A percentile compares a stretch with the other conserved stretches of the same genome.
These are phyloP conservation scores for Iguana delicatissima DNA, from an alignment of 2,797 vertebrate genomes.

Conservation along the genomic window DNA sequence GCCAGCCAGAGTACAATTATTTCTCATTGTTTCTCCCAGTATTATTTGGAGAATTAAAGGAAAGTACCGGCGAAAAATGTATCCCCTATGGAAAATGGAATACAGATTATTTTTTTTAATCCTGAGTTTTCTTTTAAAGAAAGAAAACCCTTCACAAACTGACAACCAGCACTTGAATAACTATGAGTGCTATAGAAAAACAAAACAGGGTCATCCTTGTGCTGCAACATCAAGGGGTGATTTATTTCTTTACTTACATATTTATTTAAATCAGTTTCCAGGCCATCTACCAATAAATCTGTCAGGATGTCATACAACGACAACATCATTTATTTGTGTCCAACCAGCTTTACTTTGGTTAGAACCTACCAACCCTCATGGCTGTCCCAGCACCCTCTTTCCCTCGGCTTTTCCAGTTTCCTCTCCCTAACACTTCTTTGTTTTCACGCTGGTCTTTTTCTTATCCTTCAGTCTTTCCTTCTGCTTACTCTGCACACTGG, in stretches of 20 bases:
- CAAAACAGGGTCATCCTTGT: not conserved
- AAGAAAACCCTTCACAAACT: too few relatives aligned
- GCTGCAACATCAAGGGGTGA: not conserved
- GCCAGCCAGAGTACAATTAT: not conserved
- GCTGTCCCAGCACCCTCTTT: too few relatives aligned
- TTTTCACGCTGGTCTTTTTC: too few relatives aligned
- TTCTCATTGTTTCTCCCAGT: not conserved
- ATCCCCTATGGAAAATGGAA: not conserved
- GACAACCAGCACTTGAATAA: not conserved
- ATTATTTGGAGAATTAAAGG: too few relatives aligned
- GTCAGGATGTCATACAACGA: not conserved
- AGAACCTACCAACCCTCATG: too few relatives aligned
- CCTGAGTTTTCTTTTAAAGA: not conserved
- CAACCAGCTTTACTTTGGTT: too few relatives aligned
- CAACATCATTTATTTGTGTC: not conserved
- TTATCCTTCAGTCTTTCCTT: too few relatives aligned
- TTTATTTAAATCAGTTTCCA: not conserved
- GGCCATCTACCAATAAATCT: not conserved
- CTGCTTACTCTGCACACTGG: too few relatives aligned
- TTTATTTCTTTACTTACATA: not conserved
- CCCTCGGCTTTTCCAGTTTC: too few relatives aligned
- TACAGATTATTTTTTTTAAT: not conserved
- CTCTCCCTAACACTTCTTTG: too few relatives aligned
- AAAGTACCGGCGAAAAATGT: not conserved
- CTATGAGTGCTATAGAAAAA: not conserved